Evolutionary conservation across 2,797 vertebrate genomes (phyloP).

Genomic region (Darevskia mixta): DNA sequence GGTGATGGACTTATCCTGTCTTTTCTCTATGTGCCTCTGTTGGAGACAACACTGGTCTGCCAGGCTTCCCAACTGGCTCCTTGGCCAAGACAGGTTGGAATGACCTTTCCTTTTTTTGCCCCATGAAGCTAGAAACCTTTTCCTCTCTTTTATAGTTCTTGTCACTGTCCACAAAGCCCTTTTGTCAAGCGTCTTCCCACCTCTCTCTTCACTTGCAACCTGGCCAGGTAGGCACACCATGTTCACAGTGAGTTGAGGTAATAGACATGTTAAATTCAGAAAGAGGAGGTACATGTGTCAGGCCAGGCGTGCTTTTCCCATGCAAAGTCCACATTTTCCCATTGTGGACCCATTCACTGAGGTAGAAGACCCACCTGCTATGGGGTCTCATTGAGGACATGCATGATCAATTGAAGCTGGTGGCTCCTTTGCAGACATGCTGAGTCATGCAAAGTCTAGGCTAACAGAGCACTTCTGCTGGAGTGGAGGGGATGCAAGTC

Average conservation of each 20-base stretch:
- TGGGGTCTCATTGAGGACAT: conserved; percentile 69
- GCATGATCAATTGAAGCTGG: conserved; percentile 66
- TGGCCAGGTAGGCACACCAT: background rate
- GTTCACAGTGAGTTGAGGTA: background rate
- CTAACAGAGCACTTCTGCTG: conserved; percentile 68
- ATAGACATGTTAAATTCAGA: background rate
- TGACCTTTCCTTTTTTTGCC: background rate
- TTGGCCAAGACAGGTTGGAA: too few species aligned
- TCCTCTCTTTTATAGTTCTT: too few species aligned
- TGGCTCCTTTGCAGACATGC: conserved; percentile 78
- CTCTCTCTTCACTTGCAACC: background rate
- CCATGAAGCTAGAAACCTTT: background rate
- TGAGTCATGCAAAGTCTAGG: conserved; percentile 76
- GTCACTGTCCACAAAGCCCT: background rate
- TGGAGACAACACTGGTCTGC: too few species aligned
- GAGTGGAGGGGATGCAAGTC: conserved; percentile 70
- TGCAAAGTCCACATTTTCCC: conserved; percentile 67
- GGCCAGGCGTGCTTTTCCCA: conserved; percentile 18
- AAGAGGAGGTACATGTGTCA: background rate
- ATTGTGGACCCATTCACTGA: conserved; percentile 60
- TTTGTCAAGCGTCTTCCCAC: background rate
- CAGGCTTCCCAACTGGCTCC: too few species aligned
- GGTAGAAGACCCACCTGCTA: conserved; percentile 44
- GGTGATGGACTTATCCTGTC: background rate
- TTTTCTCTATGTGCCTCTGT: background rate